Evolutionary conservation across 2,888 invertebrate genomes (phyloP).

Genomic region (Lepidochitona cinerea): DNA sequence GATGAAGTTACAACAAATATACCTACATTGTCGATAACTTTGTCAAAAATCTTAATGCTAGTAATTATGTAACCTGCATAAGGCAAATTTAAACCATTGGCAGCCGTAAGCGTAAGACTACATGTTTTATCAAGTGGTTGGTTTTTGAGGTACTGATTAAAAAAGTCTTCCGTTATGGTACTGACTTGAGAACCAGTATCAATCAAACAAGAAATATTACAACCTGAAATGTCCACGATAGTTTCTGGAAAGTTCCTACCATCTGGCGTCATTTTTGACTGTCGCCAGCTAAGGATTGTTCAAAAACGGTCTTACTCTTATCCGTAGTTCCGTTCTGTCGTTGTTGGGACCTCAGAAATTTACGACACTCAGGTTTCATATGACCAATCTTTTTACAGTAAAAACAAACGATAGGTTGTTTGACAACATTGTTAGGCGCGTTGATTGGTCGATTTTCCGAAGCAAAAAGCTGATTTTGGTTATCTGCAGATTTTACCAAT

Average conservation of each 20-base stretch:
- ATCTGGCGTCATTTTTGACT: neutral
- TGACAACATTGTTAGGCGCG: too few relatives aligned
- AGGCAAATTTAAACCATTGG: neutral
- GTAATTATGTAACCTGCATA: neutral
- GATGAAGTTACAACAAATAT: neutral
- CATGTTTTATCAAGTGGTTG: neutral
- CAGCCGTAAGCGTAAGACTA: neutral
- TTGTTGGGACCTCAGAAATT: neutral
- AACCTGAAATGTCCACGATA: neutral
- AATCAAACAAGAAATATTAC: neutral
- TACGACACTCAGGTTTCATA: neutral
- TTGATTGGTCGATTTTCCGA: too few relatives aligned
- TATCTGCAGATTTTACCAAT: too few relatives aligned
- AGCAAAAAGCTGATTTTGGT: too few relatives aligned
- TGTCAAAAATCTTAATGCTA: neutral
- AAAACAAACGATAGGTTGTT: too few relatives aligned
- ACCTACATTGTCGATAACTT: neutral
- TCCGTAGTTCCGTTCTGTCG: too few relatives aligned
- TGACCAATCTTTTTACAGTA: neutral
- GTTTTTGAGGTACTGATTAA: neutral
- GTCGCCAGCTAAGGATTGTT: too few relatives aligned
- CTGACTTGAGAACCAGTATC: neutral
- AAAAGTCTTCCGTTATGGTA: neutral
- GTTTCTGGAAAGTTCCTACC: neutral
- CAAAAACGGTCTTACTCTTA: too few relatives aligned